phyloP scores from a whole-genome alignment of 1,140 invertebrate genomes.

The Samia ricini region DNA sequence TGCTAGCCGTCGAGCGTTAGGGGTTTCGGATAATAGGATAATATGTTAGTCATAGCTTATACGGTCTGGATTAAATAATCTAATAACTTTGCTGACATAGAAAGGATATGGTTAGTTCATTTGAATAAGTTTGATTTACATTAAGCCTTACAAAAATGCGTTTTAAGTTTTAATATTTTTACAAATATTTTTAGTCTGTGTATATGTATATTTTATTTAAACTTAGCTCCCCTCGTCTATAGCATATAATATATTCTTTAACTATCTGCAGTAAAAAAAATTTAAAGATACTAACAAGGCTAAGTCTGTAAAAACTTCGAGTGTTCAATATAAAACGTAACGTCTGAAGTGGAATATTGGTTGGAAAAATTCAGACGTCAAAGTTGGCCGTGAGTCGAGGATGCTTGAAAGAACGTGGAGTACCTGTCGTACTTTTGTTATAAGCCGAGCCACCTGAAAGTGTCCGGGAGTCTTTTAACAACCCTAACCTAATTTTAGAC shows the following conservation, averaged over 20 bases:
- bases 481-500: slow-evolving; percentile 20
- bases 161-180: too few relatives aligned
- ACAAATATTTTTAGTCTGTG: too few relatives aligned
- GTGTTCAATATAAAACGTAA: slow-evolving; percentile 7
- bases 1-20: slow-evolving; percentile 12
- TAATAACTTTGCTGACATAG: slow-evolving; percentile 13
- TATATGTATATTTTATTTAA: too few relatives aligned
- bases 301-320: background rate
- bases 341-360: slow-evolving; percentile 23
- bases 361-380: slow-evolving; percentile 37
- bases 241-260: background rate
- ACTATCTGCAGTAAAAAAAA: background rate
- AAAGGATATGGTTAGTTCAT: background rate
- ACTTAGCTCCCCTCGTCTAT: background rate
- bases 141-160: too few relatives aligned
- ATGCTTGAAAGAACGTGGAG: slow-evolving; percentile 27
- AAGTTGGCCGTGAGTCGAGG: slow-evolving; percentile 38
- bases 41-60: slow-evolving; percentile 16
- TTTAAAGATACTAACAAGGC: background rate
- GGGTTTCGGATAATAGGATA: slow-evolving; percentile 29
- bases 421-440: slow-evolving; percentile 33
- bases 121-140: background rate
- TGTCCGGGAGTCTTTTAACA: slow-evolving; percentile 39
- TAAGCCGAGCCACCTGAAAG: slow-evolving; percentile 38
- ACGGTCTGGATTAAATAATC: slow-evolving; percentile 15